phyloP scores from a whole-genome alignment of 2,888 invertebrate species.

The Agelastica alni region DNA sequence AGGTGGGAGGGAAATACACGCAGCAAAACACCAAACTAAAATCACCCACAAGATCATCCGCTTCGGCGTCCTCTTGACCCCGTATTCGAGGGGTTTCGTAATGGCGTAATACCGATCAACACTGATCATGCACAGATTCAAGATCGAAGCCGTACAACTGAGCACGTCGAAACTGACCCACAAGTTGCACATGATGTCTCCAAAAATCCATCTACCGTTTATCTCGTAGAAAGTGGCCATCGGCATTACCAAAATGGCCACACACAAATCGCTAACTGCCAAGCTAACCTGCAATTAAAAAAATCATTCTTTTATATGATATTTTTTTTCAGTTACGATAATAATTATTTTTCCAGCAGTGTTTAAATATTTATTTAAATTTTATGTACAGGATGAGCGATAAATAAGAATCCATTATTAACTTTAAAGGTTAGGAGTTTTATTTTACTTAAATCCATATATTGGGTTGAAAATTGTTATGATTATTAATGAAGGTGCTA shows the following conservation, averaged over 20 bases:
- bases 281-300: conserved; percentile 69
- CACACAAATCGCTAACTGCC: conserved; percentile 95
- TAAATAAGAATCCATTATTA: no score
- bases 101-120: conserved; percentile 94
- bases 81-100: conserved; percentile 92
- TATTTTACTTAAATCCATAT: no score
- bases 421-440: no score
- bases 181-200: conserved; percentile 86
- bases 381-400: no score
- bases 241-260: conserved; percentile 95
- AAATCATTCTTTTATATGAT: no score
- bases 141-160: conserved; percentile 97
- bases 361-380: no score
- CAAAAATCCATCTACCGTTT: conserved; percentile 92
- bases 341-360: no score
- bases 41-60: conserved; percentile 90
- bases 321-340: no score
- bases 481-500: no score
- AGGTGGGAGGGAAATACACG: conserved; percentile 91
- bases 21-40: conserved; percentile 91
- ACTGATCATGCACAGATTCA: conserved; percentile 97
- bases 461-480: no score
- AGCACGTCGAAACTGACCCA: conserved; percentile 98
- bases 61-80: conserved; percentile 89
- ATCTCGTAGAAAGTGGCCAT: conserved; percentile 94